phyloP scores from a whole-genome alignment of 2,888 invertebrate genomes.

The Cotesia congregata region DNA sequence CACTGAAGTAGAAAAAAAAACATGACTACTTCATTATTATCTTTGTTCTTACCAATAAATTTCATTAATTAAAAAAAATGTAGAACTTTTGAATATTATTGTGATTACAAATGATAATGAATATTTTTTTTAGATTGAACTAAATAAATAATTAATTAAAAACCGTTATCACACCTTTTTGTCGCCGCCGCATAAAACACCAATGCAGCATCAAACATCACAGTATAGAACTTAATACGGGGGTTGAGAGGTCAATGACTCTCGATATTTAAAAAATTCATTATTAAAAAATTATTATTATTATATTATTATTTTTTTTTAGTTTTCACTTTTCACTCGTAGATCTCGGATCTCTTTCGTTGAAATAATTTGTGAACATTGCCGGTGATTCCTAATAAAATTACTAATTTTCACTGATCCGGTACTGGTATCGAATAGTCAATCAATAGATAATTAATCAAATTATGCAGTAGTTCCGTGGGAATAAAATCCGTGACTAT shows the following conservation, averaged over 20 bases:
- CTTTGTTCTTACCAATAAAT: no score
- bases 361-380: no score
- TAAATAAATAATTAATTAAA: constrained; percentile 18
- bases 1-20: no score
- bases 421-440: not conserved
- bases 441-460: not conserved
- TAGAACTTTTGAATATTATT: no score
- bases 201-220: constrained; percentile 69
- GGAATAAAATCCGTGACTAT: not conserved
- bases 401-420: not conserved
- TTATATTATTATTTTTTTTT: not conserved
- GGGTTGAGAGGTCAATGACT: constrained; percentile 61
- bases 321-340: constrained; percentile 12
- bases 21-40: no score
- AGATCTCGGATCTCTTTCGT: no score
- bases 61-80: no score
- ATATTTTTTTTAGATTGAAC: not conserved
- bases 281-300: constrained; percentile 2
- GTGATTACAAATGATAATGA: no score
- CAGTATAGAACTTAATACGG: constrained; percentile 57
- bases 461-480: not conserved
- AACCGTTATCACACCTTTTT: constrained; percentile 62
- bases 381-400: no score
- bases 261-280: constrained; percentile 48
- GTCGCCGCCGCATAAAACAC: constrained; percentile 66